A percentile compares a stretch with the other conserved stretches of the same genome.
These are phyloP conservation scores for Parasteatoda tepidariorum DNA, from an alignment of 1,140 invertebrate species.

Conservation along the genomic window DNA sequence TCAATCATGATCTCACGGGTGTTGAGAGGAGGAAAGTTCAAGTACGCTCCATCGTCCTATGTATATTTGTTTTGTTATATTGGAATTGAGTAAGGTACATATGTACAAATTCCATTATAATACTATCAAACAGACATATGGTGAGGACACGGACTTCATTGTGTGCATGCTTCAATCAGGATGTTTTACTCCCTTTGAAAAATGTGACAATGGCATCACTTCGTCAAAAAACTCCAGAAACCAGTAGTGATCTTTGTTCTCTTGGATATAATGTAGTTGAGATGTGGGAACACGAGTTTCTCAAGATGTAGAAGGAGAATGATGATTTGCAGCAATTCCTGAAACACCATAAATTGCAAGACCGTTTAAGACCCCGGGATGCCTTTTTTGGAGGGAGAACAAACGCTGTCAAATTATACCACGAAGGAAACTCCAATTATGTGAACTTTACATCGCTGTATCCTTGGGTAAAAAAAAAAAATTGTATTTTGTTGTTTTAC, in stretches of 20 bases:
- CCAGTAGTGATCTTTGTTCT: background rate
- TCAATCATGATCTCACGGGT: background rate
- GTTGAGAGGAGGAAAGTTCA: background rate
- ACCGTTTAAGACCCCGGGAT: slow-evolving; percentile 56
- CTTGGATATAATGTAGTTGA: background rate
- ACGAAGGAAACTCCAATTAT: slow-evolving; percentile 64
- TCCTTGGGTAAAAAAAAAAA: slow-evolving; percentile 61
- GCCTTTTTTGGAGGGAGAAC: slow-evolving; percentile 67
- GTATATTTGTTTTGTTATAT: background rate
- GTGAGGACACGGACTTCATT: background rate
- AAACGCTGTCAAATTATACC: no score
- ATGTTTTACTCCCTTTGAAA: background rate
- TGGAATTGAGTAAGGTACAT: slow-evolving; percentile 61
- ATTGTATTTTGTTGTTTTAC: background rate
- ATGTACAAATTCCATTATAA: slow-evolving; percentile 66
- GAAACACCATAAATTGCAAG: background rate
- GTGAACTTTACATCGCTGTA: slow-evolving; percentile 67
- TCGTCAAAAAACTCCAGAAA: background rate
- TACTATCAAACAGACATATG: slow-evolving; percentile 36
- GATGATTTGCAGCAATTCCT: background rate
- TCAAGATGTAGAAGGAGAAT: background rate
- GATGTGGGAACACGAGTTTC: no score
- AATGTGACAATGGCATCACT: background rate
- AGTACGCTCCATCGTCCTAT: slow-evolving; percentile 15
- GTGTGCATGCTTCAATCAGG: background rate